phyloP scores from a whole-genome alignment of 2,113 vertebrate genomes.

The Tonatia bakeri region DNA sequence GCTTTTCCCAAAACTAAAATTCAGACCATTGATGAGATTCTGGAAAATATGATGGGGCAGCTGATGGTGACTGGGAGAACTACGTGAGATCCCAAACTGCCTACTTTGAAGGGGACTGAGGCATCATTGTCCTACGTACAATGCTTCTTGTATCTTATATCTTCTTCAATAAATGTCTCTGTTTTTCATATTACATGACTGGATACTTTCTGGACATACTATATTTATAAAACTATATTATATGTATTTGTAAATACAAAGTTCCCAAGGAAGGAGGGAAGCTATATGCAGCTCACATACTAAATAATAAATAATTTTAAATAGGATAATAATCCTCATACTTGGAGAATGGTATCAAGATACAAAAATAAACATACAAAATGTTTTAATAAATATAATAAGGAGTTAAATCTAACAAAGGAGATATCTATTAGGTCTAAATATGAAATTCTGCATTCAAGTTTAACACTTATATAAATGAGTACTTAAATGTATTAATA shows the following conservation, averaged over 20 bases:
- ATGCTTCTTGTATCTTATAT: too few relatives aligned
- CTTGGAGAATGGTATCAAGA: not conserved
- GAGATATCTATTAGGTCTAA: not conserved
- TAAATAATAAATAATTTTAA: conserved; percentile 10
- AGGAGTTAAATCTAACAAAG: not conserved
- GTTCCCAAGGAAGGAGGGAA: not conserved
- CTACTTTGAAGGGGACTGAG: too few relatives aligned
- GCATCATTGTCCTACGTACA: too few relatives aligned
- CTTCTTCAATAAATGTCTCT: too few relatives aligned
- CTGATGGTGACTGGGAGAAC: too few relatives aligned
- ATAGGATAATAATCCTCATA: not conserved
- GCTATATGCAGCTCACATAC: not conserved
- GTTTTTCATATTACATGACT: too few relatives aligned
- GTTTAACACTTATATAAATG: not conserved
- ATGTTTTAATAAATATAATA: conserved; percentile 2
- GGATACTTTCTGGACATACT: too few relatives aligned
- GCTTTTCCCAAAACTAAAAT: too few relatives aligned
- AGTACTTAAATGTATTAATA: not conserved
- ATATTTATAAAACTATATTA: too few relatives aligned
- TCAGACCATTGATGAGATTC: too few relatives aligned
- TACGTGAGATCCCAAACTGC: too few relatives aligned
- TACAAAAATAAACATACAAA: not conserved
- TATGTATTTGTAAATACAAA: not conserved
- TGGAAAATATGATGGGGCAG: too few relatives aligned
- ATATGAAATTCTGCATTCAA: not conserved